A percentile compares a stretch with the other conserved stretches of the same genome.
Evolutionary conservation across 2,888 invertebrate species (phyloP).

Genomic region (Rhyacophila evoluta): DNA sequence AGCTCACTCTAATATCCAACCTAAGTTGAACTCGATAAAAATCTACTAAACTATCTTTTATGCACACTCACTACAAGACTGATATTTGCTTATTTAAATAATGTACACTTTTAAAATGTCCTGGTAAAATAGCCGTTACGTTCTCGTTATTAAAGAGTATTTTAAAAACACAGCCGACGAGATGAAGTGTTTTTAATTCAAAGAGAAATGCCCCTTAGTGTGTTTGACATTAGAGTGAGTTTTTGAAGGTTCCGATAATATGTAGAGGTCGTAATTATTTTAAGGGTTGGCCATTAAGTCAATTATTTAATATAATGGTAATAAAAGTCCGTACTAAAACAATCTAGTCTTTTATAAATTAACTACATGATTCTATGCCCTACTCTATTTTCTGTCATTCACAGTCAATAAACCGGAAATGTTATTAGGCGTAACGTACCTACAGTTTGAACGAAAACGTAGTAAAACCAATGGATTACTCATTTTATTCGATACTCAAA

Average conservation of each 20-base stretch:
- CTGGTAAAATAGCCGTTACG: not conserved
- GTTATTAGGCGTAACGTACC: not conserved
- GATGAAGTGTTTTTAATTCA: not conserved
- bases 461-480: too few relatives aligned
- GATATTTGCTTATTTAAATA: not conserved
- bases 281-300: slow-evolving; percentile 16
- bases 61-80: not conserved
- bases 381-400: not conserved
- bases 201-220: slow-evolving; percentile 7
- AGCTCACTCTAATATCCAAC: not conserved
- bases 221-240: slow-evolving; percentile 19
- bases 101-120: too few relatives aligned
- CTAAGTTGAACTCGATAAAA: not conserved
- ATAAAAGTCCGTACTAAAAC: slow-evolving; percentile 6
- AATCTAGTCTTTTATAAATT: slow-evolving; percentile 14
- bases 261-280: slow-evolving; percentile 9
- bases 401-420: not conserved
- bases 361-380: not conserved
- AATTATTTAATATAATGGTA: slow-evolving; percentile 14
- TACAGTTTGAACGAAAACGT: too few relatives aligned
- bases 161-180: not conserved
- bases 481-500: too few relatives aligned
- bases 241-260: slow-evolving; percentile 9
- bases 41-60: not conserved
- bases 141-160: not conserved